Percentiles rank a stretch among this genome's conserved stretches.
These are phyloP conservation scores for Elgaria multicarinata DNA, from an alignment of 2,113 vertebrate genomes.

Conservation along the genomic window DNA sequence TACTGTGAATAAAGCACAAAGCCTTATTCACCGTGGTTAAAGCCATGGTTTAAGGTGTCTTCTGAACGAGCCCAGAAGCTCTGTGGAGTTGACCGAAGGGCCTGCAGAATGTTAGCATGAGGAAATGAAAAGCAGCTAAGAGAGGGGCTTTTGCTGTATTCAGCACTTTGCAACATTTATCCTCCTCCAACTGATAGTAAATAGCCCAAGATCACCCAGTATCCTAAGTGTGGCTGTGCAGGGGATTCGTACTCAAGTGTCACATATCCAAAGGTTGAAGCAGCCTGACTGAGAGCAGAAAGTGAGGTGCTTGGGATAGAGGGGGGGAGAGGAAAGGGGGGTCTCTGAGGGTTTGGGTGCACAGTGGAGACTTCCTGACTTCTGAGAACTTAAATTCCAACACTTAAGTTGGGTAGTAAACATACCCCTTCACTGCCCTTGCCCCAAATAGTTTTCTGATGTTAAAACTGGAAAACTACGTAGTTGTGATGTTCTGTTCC, in stretches of 20 bases:
- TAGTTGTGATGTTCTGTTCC: slow-evolving; percentile 7
- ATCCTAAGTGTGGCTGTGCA: neutral
- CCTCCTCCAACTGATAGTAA: neutral
- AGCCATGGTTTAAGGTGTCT: too few relatives aligned
- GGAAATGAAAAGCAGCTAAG: neutral
- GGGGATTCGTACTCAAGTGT: neutral
- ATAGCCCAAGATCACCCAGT: neutral
- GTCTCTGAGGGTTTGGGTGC: neutral
- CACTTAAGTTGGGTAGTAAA: neutral
- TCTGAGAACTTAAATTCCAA: neutral
- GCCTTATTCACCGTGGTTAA: too few relatives aligned
- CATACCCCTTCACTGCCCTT: too few relatives aligned
- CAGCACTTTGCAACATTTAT: neutral
- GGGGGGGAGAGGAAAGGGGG: neutral
- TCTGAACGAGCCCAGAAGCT: too few relatives aligned
- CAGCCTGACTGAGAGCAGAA: neutral
- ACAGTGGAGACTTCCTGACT: neutral
- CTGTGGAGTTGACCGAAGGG: neutral
- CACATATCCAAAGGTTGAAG: neutral
- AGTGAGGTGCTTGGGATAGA: neutral
- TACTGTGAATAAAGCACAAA: too few relatives aligned
- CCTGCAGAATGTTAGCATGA: neutral
- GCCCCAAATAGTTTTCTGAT: neutral
- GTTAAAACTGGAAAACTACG: neutral
- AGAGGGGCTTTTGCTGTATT: neutral